Evolutionary conservation across 2,888 invertebrate genomes (phyloP).

Genomic region (Drosophila kambysellisi): DNA sequence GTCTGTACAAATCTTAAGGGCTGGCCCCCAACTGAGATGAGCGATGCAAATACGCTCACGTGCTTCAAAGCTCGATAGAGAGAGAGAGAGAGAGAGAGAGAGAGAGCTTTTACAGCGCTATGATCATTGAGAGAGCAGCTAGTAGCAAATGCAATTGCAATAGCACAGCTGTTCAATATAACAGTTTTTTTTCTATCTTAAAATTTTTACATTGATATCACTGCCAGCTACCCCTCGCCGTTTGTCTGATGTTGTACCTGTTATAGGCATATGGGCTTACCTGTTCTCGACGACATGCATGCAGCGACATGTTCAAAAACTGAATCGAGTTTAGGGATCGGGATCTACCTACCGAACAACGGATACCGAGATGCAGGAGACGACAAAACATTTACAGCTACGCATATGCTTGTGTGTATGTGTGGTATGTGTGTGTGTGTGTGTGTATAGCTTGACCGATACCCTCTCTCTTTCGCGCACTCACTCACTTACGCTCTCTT

Average conservation of each 20-base stretch:
- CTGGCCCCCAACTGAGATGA: not conserved
- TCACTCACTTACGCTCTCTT: slow-evolving; percentile 16
- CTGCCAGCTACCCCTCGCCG: not conserved
- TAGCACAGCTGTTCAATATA: slow-evolving; percentile 25
- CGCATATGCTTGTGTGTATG: slow-evolving; percentile 21
- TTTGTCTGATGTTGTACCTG: slow-evolving; percentile 38
- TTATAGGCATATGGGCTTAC: slow-evolving; percentile 39
- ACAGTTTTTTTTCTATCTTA: not conserved
- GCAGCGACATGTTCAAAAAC: slow-evolving; percentile 55
- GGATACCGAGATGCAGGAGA: slow-evolving; percentile 12
- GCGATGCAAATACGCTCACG: not conserved
- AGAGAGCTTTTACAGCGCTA: not conserved
- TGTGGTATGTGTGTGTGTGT: no score
- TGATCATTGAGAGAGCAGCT: not conserved
- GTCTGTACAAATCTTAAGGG: not conserved
- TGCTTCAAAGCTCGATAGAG: not conserved
- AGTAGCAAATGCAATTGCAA: not conserved
- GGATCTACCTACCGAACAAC: slow-evolving; percentile 45
- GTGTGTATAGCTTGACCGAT: slow-evolving; percentile 21
- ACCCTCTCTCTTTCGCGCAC: slow-evolving; percentile 17
- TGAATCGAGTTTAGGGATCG: slow-evolving; percentile 30
- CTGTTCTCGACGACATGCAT: slow-evolving; percentile 42
- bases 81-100: not conserved
- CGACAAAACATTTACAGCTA: slow-evolving; percentile 46
- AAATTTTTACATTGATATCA: not conserved